A percentile compares a stretch with the other conserved stretches of the same genome.
Evolutionary conservation across 2,797 vertebrate genomes (phyloP).

Genomic region (Simalia tracyae): DNA sequence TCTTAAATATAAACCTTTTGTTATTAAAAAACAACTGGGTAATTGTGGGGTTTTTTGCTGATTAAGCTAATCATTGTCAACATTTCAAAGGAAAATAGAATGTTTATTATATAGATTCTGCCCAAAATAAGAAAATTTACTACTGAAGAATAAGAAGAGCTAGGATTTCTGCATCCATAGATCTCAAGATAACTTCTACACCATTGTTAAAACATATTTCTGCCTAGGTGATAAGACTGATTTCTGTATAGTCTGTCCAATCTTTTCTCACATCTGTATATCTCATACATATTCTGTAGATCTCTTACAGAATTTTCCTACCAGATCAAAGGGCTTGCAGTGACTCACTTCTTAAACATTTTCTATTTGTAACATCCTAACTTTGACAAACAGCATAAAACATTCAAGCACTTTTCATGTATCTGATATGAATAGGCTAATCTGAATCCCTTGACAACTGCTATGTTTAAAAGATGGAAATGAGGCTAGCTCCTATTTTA

Average conservation of each 20-base stretch:
- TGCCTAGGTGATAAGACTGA: not conserved
- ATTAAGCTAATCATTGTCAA: no score
- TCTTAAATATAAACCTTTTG: not conserved
- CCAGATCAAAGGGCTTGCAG: not conserved
- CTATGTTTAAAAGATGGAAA: not conserved
- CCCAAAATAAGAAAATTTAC: not conserved
- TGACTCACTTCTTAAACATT: conserved; percentile 15
- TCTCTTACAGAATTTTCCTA: not conserved
- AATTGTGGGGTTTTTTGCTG: not conserved
- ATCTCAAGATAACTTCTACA: not conserved
- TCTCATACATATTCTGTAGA: not conserved
- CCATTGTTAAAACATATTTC: not conserved
- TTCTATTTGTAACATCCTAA: conserved; percentile 10
- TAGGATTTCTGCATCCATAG: not conserved
- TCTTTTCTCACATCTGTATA: not conserved
- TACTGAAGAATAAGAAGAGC: not conserved
- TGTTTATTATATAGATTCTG: not conserved
- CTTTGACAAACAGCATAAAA: not conserved
- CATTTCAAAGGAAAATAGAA: not conserved
- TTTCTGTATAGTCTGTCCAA: not conserved
- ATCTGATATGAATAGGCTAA: not conserved
- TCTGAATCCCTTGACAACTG: not conserved
- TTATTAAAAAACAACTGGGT: not conserved
- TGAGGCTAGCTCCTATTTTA: not conserved
- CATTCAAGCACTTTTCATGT: not conserved